phyloP scores from a whole-genome alignment of 1,140 invertebrate genomes.

The Achatina immaculata region DNA sequence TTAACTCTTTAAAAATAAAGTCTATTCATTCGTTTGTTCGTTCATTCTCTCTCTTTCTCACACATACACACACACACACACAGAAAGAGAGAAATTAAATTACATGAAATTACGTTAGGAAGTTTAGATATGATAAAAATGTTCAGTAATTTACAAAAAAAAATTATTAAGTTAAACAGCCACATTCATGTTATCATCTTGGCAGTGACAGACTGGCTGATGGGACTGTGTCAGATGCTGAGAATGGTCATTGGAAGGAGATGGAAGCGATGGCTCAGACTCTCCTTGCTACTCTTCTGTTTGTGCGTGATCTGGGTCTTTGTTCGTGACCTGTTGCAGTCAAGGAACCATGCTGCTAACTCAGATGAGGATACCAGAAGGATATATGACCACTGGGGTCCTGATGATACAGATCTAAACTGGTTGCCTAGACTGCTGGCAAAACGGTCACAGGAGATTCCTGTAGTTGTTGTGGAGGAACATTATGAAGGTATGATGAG shows the following conservation, averaged over 20 bases:
- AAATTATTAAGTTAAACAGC: too few species aligned
- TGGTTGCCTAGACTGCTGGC: slow-evolving; percentile 4
- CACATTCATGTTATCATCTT: too few species aligned
- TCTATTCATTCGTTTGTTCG: too few species aligned
- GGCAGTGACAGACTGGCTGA: neutral
- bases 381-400: slow-evolving; percentile 5
- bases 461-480: slow-evolving; percentile 30
- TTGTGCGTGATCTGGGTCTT: neutral
- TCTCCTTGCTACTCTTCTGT: neutral
- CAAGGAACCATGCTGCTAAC: neutral
- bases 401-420: neutral
- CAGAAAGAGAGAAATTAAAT: too few species aligned
- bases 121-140: too few species aligned
- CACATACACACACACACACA: too few species aligned
- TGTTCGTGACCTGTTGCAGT: neutral
- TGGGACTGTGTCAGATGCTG: neutral
- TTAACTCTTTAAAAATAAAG: too few species aligned
- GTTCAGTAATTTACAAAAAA: too few species aligned
- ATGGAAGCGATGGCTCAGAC: neutral
- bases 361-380: neutral
- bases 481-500: slow-evolving; percentile 30
- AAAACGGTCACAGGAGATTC: slow-evolving; percentile 9
- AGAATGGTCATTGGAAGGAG: neutral
- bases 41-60: too few species aligned
- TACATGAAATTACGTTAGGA: too few species aligned